A percentile compares a stretch with the other conserved stretches of the same genome.
phyloP scores from a whole-genome alignment of 2,888 invertebrate genomes.

The Pristionchus arcanus region DNA sequence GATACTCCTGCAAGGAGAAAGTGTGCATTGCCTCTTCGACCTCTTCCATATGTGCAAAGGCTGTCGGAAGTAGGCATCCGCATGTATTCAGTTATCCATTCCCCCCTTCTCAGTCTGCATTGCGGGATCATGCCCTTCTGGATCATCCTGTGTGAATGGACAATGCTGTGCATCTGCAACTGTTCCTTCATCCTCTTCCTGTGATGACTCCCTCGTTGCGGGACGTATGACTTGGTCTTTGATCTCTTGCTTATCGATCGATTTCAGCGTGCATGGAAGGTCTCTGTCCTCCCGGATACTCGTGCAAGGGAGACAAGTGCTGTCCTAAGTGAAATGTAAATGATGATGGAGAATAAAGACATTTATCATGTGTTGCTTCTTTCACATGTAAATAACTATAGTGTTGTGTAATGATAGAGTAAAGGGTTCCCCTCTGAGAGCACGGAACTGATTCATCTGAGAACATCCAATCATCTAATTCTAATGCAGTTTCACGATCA shows the following conservation, averaged over 20 bases:
- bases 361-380: not conserved
- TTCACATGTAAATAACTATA: too few relatives aligned
- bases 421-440: not conserved
- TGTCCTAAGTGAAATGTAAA: not conserved
- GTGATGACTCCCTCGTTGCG: not conserved
- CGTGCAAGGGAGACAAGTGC: conserved; percentile 22
- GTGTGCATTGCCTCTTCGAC: not conserved
- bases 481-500: not conserved
- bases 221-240: conserved; percentile 1
- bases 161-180: not conserved
- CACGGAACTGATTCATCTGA: not conserved
- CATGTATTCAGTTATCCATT: not conserved
- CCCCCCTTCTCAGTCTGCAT: not conserved
- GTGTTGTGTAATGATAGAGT: too few relatives aligned
- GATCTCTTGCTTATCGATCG: not conserved
- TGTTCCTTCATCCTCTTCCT: not conserved
- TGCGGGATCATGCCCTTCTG: not conserved
- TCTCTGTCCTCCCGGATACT: not conserved
- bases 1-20: not conserved
- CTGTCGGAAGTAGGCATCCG: not conserved
- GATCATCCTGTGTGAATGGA: not conserved
- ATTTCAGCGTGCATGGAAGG: not conserved
- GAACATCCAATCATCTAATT: not conserved
- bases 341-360: not conserved
- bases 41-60: not conserved